A percentile compares a stretch with the other conserved stretches of the same genome.
Evolutionary conservation across 2,797 vertebrate species (phyloP).

Genomic region (Carduelis carduelis): DNA sequence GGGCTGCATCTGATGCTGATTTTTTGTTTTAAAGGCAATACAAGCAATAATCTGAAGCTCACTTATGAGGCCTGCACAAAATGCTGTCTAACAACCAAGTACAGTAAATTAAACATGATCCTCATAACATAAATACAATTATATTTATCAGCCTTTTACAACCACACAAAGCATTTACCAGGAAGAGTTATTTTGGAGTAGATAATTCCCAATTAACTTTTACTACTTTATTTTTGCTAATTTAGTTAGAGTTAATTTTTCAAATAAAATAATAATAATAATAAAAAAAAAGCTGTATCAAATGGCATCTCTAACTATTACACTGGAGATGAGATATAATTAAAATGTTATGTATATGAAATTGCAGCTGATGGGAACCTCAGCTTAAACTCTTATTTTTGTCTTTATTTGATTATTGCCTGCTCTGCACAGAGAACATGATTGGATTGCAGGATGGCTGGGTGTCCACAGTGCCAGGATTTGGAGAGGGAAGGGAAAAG

Average conservation of each 20-base stretch:
- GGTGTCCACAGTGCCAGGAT: neutral
- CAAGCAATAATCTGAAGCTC: constrained; percentile 9
- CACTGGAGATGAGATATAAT: constrained; percentile 59
- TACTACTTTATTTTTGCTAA: constrained; percentile 67
- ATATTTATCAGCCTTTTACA: constrained; percentile 71
- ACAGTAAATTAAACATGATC: constrained; percentile 70
- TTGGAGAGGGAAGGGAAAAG: neutral
- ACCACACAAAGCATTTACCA: constrained; percentile 65
- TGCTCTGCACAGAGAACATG: constrained; percentile 10
- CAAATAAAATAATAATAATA: constrained; percentile 26
- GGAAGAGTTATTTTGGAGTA: constrained; percentile 62
- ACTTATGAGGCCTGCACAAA: constrained; percentile 48
- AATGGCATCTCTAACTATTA: constrained; percentile 62
- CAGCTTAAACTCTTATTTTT: constrained; percentile 44
- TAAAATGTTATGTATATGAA: constrained; percentile 67
- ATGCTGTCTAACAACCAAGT: constrained; percentile 46
- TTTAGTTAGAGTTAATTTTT: constrained; percentile 67
- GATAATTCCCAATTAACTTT: constrained; percentile 71
- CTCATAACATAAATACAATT: constrained; percentile 71
- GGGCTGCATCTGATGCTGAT: neutral
- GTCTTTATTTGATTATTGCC: constrained; percentile 53
- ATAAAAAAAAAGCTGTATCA: constrained; percentile 8
- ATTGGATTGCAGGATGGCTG: constrained; percentile 37
- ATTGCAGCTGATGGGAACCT: constrained; percentile 50
- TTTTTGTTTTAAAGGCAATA: neutral